Base-by-base conservation (phyloP, 2,888 invertebrate species). In the Shargacucullia verbasci region DNA sequence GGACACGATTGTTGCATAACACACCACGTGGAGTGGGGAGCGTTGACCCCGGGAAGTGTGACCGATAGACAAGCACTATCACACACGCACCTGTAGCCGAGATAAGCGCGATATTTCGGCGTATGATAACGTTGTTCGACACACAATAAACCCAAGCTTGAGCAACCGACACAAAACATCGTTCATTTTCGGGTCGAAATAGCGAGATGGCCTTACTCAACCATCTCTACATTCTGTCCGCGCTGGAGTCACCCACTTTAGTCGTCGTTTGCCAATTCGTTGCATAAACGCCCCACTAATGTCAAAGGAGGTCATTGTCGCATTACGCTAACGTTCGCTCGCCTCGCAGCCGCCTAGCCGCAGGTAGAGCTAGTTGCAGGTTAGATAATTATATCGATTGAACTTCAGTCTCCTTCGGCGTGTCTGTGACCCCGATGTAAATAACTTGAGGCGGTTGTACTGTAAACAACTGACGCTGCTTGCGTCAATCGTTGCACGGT, bases 381-480 rank as follows among this genome's bases (percentile, higher is more conserved):
- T 91, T 90, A 90, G 89, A 88, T 91, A 88, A 89, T 88, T 86
- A 89, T 85, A 89, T 88, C 86, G 88, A 88, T 88, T 87, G 89
- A 88, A 88, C 87, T 85, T 84, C 82, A 84, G 85, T 90, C 90
- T 90, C 90, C 91, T 91, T 91, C 91, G 80, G 77, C 83, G 91
- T 92, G 93, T 93, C 93, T 94, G 91, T 93, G 92, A 94, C 93
- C 93, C 92, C 93, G 90, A 92, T 92, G 94, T 92, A 91, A 93
- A 93, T 92, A 93, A 92, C 93, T 92, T 90, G 87, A 86, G 90
- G 88, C 88, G 87, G 79, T 85, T 87, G 85, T 88, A 86, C 87
- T 88, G 91, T 92, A 93, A 92, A 93, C 93, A 92, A 88, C 88
- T 85, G 88, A 87, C 85, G 89, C 80, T 73, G 85, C 87, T 90